Evolutionary conservation across 2,797 vertebrate genomes (phyloP).

Genomic region (Sebastes hopkinsi): DNA sequence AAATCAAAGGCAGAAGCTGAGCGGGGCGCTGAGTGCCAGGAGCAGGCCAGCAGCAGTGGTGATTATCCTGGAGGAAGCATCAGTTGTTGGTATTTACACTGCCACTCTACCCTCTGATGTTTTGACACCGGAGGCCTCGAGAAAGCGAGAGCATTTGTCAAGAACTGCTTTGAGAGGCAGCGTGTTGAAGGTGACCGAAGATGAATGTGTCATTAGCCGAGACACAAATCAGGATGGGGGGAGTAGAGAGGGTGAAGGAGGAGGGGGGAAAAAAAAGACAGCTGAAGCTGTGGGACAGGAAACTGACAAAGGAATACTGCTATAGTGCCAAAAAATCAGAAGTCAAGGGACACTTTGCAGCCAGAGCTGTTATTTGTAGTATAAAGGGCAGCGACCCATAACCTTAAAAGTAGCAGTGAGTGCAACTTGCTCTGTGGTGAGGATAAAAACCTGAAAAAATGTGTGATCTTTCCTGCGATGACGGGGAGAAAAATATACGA

Average conservation of each 20-base stretch:
- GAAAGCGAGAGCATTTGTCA: slow-evolving; percentile 67
- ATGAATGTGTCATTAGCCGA: slow-evolving; percentile 70
- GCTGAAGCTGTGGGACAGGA: neutral
- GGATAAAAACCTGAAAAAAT: slow-evolving; percentile 36
- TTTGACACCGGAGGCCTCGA: slow-evolving; percentile 57
- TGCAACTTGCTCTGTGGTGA: neutral
- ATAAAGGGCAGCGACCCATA: slow-evolving; percentile 1
- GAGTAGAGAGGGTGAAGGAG: slow-evolving; percentile 12
- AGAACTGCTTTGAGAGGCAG: slow-evolving; percentile 41
- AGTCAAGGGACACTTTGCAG: neutral
- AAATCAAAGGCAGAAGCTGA: slow-evolving; percentile 57
- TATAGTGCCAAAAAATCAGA: neutral
- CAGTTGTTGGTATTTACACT: slow-evolving; percentile 76
- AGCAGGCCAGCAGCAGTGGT: slow-evolving; percentile 57
- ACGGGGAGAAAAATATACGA: slow-evolving; percentile 52
- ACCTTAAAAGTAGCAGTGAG: slow-evolving; percentile 13
- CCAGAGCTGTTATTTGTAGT: neutral
- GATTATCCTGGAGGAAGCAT: slow-evolving; percentile 73
- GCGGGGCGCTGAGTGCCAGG: slow-evolving; percentile 42
- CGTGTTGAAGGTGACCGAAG: slow-evolving; percentile 75
- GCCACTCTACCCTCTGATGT: slow-evolving; percentile 67
- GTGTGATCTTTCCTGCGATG: slow-evolving; percentile 34
- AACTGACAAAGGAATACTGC: neutral
- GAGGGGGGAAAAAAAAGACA: neutral
- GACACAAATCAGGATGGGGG: slow-evolving; percentile 46